Conservation (phyloP, 2,888 invertebrate species). For the Hybos culiciformis region DNA sequence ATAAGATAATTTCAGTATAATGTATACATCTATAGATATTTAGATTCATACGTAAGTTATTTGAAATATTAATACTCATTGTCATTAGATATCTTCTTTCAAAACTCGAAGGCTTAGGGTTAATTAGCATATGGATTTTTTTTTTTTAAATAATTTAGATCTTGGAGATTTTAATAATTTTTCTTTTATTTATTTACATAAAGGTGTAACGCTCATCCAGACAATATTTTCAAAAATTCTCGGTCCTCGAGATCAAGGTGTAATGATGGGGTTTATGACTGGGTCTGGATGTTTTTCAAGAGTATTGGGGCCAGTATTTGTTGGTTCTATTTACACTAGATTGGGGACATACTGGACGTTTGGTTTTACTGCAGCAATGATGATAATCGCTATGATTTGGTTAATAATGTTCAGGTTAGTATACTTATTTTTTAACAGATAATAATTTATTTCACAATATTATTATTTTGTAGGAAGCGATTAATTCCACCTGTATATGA, state of each 20-base stretch:
- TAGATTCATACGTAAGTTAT: too few relatives aligned
- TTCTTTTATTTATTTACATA: too few relatives aligned
- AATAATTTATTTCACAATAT: neutral
- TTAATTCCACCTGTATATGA: neutral
- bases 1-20: too few relatives aligned
- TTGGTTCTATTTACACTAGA: conserved; percentile 64
- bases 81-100: too few relatives aligned
- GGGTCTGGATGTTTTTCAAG: conserved; percentile 72
- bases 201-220: conserved; percentile 71
- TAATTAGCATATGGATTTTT: too few relatives aligned
- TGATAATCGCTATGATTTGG: conserved; percentile 53
- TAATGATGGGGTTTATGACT: conserved; percentile 82
- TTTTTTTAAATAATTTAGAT: too few relatives aligned
- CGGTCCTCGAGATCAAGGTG: conserved; percentile 69
- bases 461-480: neutral
- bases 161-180: too few relatives aligned
- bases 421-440: too few relatives aligned
- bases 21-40: too few relatives aligned
- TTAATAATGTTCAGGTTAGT: conserved; percentile 36
- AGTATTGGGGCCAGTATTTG: conserved; percentile 72
- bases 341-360: conserved; percentile 71
- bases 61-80: too few relatives aligned
- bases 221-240: conserved; percentile 80
- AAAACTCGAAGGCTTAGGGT: too few relatives aligned
- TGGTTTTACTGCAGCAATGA: conserved; percentile 56